Percentiles rank a stretch among this genome's conserved stretches.
phyloP scores from a whole-genome alignment of 2,888 invertebrate genomes.

The Nomada fucata region DNA sequence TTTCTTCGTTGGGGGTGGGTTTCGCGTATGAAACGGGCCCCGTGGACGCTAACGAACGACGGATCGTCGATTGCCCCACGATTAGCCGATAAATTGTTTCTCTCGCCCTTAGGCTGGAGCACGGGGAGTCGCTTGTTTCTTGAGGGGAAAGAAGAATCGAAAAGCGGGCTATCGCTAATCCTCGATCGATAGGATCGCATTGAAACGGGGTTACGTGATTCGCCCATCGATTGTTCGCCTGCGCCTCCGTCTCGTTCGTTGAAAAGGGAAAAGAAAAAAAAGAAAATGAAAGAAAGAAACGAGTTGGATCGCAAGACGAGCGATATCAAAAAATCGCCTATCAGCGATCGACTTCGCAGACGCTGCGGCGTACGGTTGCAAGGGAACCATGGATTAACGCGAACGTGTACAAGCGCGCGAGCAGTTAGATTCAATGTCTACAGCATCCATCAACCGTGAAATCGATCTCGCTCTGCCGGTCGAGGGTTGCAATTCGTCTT shows the following conservation, averaged over 20 bases:
- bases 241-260: constrained; percentile 30
- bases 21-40: constrained; percentile 43
- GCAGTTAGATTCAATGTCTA: neutral
- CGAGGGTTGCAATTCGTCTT: constrained; percentile 27
- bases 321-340: constrained; percentile 16
- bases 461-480: constrained; percentile 13
- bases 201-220: neutral
- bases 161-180: neutral
- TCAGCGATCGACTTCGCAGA: constrained; percentile 1
- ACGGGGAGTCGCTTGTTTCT: constrained; percentile 11
- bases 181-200: constrained; percentile 13
- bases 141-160: neutral
- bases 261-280: neutral
- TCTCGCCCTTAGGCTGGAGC: constrained; percentile 40
- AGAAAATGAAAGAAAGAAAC: neutral
- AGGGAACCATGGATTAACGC: neutral
- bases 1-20: constrained; percentile 24
- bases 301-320: constrained; percentile 1
- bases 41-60: constrained; percentile 34
- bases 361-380: constrained; percentile 8
- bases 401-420: neutral
- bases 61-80: constrained; percentile 45
- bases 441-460: neutral
- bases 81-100: constrained; percentile 54
- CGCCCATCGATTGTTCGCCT: neutral